Base-by-base conservation (phyloP, 2,888 invertebrate species). In the Pristionchus japonicus region DNA sequence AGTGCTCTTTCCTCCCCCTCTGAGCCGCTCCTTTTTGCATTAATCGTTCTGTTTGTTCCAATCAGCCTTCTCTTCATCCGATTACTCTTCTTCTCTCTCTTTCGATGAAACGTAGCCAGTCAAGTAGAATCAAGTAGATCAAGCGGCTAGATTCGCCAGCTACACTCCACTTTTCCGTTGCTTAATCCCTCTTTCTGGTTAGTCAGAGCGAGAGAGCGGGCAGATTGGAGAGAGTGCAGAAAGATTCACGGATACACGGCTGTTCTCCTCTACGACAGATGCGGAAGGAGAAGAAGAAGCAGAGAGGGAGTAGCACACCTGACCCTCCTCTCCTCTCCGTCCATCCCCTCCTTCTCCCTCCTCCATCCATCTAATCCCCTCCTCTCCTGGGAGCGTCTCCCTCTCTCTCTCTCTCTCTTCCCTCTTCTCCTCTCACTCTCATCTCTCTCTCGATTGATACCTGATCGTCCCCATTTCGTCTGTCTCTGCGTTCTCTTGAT, bases 331-430 rank as follows among this genome's bases (percentile, higher is more conserved):
- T 40, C 77, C 77, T 80, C 80, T 80, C 80, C 49, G 15, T 80
- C 80, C 80, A 20, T 86, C 31, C n/a, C 34, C 49, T 40, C 37
- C 34, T 37, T 37, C 31, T 27, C 74, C 23, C 49, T 49, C 52
- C 20, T 17, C 67, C 49, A 83, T 83, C 83, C 61, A 83, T 83
- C 83, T 83, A 83, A 83, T 86, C 67, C 74, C 61, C 61, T 23
- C 34, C 67, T 67, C 74, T 37, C 57, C 31, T n/a, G 31, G 34
- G 43, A 43, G 77, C 47, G 47, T 34, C 47, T n/a, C n/a, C n/a
- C 17, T 40, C 49, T 70, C 47, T 86, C 52, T 70, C 34, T 37
- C 40, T 70, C 49, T 52, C 86, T 86, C 67, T 49, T 86, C 64
- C 37, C 86, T 67, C 64, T 70, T 23, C 57, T 15, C 11, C 74